A percentile compares a stretch with the other conserved stretches of the same genome.
Evolutionary conservation across 2,797 vertebrate genomes (phyloP).

Genomic region (Pelobates cultripes): DNA sequence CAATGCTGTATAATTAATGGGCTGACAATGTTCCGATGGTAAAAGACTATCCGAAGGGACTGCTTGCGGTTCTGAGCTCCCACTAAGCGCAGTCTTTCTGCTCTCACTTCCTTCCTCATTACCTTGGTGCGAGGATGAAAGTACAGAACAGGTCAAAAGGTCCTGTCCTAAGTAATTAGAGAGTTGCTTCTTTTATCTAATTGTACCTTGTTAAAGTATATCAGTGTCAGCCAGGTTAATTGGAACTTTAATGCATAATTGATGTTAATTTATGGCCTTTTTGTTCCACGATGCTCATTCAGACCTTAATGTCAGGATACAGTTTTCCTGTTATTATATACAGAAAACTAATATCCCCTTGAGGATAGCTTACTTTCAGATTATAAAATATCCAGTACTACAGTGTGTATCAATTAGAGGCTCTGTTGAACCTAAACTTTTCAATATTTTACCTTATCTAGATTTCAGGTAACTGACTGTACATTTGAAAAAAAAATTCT

Average conservation of each 20-base stretch:
- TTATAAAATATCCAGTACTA: constrained; percentile 64
- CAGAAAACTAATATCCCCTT: constrained; percentile 74
- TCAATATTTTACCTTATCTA: constrained; percentile 55
- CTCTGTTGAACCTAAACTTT: constrained; percentile 43
- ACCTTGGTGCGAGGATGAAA: constrained; percentile 74
- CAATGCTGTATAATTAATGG: constrained; percentile 64
- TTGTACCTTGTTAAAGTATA: constrained; percentile 81
- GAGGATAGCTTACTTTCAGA: constrained; percentile 65
- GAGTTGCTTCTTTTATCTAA: constrained; percentile 82
- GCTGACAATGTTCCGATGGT: constrained; percentile 58
- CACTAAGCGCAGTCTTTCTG: constrained; percentile 63
- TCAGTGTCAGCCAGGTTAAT: constrained; percentile 84
- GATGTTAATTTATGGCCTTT: constrained; percentile 84
- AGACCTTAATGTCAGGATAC: constrained; percentile 76
- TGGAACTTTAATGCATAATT: constrained; percentile 85
- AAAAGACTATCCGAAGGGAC: constrained; percentile 58
- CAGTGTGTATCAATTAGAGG: constrained; percentile 61
- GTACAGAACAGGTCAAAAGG: constrained; percentile 79
- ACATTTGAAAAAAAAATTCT: constrained; percentile 4
- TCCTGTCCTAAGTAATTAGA: constrained; percentile 81
- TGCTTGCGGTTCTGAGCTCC: constrained; percentile 61
- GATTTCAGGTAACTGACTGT: constrained; percentile 30
- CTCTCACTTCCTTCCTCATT: constrained; percentile 72
- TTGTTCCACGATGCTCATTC: constrained; percentile 75
- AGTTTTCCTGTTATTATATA: constrained; percentile 81